Evolutionary conservation across 2,113 vertebrate genomes (phyloP), one percentile per base, ranked within the genome.

Genomic region (Sprattus sprattus): DNA sequence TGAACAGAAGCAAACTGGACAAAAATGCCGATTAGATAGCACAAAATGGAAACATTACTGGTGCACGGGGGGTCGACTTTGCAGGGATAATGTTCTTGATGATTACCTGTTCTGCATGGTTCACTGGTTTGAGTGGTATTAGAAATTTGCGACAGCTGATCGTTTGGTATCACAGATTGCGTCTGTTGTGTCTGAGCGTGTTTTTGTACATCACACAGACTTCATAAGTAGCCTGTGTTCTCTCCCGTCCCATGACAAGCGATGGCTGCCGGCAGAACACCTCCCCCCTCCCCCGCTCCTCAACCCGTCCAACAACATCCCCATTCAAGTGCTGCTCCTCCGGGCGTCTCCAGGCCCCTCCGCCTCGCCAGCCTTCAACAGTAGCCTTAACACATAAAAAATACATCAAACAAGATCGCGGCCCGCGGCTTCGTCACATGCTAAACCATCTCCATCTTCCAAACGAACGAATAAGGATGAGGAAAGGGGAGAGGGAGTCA

Each of bases 361-460:
- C 52, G 18, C 82, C 87, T 85, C 89, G 87, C 88, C 89, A 81
- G 90, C 89, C 78, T 90, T 92, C 93, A 91, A 92, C 87, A 91
- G 93, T 92, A 94, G 94, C 94, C 94, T 89, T 84, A 93, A 91
- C 93, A 92, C 94, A 95, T 95, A 90, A 95, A 95, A 95, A 95
- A 95, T 95, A 94, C 93, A 95, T 95, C 95, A 95, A 94, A 95
- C 91, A 89, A 82, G 86, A 85, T 83, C 86, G 39, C 75, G 0
- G 93, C 94, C 93, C 84, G 85, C 89, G 92, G 94, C 91, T 89
- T 86, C 88, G 86, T 95, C 94, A 95, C 94, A 94, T 91, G 89
- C 90, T 92, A 88, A 91, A 92, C 89, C 89, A 88, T 89, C 90
- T 85, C 85, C 88, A 88, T 89, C 88, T 88, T 81, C 71, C 89